A percentile compares a stretch with the other conserved stretches of the same genome.
These are phyloP conservation scores for Pygathrix nemaeus DNA, from an alignment of 2,113 vertebrate species.

Conservation along the genomic window DNA sequence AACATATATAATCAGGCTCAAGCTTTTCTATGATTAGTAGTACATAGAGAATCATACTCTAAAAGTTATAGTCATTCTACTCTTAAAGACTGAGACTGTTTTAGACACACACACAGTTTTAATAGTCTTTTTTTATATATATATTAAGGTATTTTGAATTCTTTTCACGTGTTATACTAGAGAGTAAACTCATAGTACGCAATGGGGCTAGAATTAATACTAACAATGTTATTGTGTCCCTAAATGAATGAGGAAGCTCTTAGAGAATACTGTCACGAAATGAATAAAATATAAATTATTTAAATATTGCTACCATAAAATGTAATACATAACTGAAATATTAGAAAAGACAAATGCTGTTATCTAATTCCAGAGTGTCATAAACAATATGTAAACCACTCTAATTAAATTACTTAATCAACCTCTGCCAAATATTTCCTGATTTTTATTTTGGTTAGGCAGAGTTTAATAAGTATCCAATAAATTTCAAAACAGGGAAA, in stretches of 20 bases:
- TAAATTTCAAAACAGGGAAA: neutral
- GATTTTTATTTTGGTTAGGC: neutral
- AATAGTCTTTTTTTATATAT: neutral
- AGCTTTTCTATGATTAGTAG: neutral
- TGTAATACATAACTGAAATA: slow-evolving; percentile 20
- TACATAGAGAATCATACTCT: neutral
- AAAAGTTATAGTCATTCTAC: slow-evolving; percentile 6
- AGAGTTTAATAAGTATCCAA: neutral
- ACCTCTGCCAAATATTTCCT: slow-evolving; percentile 30
- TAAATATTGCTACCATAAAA: slow-evolving; percentile 29
- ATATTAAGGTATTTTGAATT: neutral
- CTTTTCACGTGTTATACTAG: neutral
- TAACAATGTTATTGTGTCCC: neutral
- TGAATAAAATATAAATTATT: slow-evolving; percentile 35
- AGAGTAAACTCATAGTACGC: neutral
- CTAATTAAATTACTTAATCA: slow-evolving; percentile 8
- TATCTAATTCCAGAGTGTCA: neutral
- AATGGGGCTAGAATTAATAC: slow-evolving; percentile 5
- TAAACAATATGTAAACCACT: slow-evolving; percentile 56
- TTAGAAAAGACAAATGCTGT: slow-evolving; percentile 45
- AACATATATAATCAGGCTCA: neutral
- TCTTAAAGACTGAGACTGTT: neutral
- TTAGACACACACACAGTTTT: neutral
- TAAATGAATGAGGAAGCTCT: slow-evolving; percentile 4
- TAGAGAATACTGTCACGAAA: neutral